Conservation (phyloP, 2,888 invertebrate genomes). For the Nipponacmea schrenckii region DNA sequence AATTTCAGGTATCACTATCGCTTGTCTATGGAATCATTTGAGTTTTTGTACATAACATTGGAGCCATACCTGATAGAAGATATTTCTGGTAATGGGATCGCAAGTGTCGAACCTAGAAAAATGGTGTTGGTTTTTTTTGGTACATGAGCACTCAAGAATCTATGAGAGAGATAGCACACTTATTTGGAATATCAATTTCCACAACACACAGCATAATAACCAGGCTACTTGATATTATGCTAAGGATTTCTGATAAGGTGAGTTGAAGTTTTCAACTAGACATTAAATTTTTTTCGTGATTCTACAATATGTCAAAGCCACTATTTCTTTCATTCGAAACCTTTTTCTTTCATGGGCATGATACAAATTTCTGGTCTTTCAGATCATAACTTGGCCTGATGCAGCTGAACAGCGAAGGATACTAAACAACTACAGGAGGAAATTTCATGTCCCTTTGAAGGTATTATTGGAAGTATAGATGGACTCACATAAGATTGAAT, state of each 20-base stretch:
- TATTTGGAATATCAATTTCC: background rate
- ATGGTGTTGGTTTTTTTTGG: background rate
- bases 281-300: background rate
- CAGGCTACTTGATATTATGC: background rate
- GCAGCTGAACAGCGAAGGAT: background rate
- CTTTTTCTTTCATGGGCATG: no score
- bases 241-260: background rate
- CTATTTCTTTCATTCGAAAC: no score
- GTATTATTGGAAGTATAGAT: background rate
- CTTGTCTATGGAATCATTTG: background rate
- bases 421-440: background rate
- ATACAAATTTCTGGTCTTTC: no score
- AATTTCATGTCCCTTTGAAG: background rate
- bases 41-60: background rate
- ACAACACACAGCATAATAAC: background rate
- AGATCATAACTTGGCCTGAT: background rate
- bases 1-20: background rate
- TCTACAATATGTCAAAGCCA: no score
- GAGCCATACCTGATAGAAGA: background rate
- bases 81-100: background rate
- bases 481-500: background rate
- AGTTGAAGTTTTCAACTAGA: background rate
- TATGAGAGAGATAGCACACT: background rate
- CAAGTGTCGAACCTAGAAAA: background rate
- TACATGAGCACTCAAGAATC: background rate